phyloP scores from a whole-genome alignment of 2,888 invertebrate genomes.

The Eristalinus sepulchralis region DNA sequence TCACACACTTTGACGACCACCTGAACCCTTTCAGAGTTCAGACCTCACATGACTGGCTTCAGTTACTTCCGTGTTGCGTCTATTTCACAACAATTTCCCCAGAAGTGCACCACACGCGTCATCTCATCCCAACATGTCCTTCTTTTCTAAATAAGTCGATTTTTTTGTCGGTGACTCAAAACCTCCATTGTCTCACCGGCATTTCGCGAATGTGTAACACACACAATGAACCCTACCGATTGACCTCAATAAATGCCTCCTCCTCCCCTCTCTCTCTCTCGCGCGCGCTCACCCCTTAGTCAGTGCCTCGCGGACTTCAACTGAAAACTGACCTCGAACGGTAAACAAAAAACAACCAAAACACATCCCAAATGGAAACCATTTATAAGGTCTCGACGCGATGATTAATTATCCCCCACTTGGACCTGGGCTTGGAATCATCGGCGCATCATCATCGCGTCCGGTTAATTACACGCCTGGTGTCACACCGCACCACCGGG shows the following conservation, averaged over 20 bases:
- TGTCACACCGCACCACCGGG: not conserved
- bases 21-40: not conserved
- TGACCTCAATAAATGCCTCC: not conserved
- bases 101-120: not conserved
- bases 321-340: constrained; percentile 53
- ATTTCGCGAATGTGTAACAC: not conserved
- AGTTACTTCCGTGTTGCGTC: not conserved
- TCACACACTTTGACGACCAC: no score
- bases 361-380: not conserved
- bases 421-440: constrained; percentile 1
- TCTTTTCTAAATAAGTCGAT: not conserved
- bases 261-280: no score
- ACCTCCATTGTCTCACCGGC: not conserved
- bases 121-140: not conserved
- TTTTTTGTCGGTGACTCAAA: not conserved
- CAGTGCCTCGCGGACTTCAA: not conserved
- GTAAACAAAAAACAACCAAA: constrained; percentile 35
- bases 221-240: not conserved
- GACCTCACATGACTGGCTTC: not conserved
- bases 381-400: constrained; percentile 9
- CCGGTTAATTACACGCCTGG: constrained; percentile 55
- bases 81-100: not conserved
- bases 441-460: constrained; percentile 44
- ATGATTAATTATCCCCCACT: constrained; percentile 56
- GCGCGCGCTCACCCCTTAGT: not conserved